Evolutionary conservation across 1,140 invertebrate genomes (phyloP), one percentile per base, ranked within the genome.

Genomic region (Acromyrmex echinatior): DNA sequence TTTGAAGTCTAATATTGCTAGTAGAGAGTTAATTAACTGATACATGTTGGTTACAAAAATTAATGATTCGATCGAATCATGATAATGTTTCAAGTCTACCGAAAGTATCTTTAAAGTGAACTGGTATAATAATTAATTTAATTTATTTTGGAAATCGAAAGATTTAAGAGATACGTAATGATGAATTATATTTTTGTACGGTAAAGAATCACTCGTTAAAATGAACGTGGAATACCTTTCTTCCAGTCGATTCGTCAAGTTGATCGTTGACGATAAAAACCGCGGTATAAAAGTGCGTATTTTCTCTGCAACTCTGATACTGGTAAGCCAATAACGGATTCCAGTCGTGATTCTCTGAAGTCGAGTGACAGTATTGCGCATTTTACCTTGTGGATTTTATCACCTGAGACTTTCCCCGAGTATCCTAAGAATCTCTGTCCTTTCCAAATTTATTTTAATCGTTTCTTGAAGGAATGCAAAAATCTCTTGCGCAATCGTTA

Each of bases 311-410:
- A 73, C 7, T 25, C 49, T 28, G 70, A 65, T 77, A 87, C 63
- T 71, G 77, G 71, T 73, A 71, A 89, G 60, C 85, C 77, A 73
- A 65, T 90, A 89, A 89, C 87, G 70, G 60, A 86, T 89, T 86
- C 71, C 62, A 66, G 14, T 77, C 62, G 65, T n/a, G 53, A 68
- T 74, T 76, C 85, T 51, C 28, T 45, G 53, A 81, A 51, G 31
- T 39, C 65, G 85, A 77, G 10, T 25, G 53, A 71, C 31, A 70
- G 53, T 18, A 28, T 60, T 45, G 35, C 53, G 25, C 16, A 16
- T 45, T 45, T 70, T 63, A 60, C 18, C 3, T 60, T n/a, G 25
- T 51, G 39, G 35, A 58, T 82, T 82, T 82, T 82, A 82, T 82
- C 21, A 49, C 12, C 25, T 4, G 18, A 49, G 35, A 73, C 68